Base-by-base conservation (phyloP, 2,888 invertebrate genomes). In the Pristionchus mayeri region DNA sequence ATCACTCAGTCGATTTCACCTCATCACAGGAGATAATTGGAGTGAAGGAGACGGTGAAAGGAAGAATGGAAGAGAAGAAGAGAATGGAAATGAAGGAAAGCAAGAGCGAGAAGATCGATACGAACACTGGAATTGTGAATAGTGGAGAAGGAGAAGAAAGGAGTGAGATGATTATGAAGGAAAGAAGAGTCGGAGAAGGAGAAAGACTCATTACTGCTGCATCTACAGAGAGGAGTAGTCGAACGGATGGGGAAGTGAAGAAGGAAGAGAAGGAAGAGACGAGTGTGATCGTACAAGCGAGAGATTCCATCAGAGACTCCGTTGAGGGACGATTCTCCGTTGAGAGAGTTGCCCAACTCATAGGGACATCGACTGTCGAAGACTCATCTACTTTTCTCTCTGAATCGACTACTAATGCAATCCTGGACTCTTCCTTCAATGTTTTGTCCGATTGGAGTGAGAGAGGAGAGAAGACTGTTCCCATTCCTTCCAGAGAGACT, bases 201-300 rank as follows among this genome's bases (percentile, higher is more conserved):
- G 71, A 44, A 40, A 71, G 24, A 24, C 21, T 71, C 30, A 44
- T 24, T n/a, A 44, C 71, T 11, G n/a, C 24, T 6, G 71, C 40
- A 13, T 24, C 71, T 6, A 71, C 44, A 16, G 71, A 71, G 24
- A 44, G 40, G 44, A 44, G 2, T 1, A 71, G 71, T 44, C 40
- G 40, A 44, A 9, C 37, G 24, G 71, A 71, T 24, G 40, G 40
- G 24, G 71, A 71, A 71, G n/a, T 71, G 24, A 71, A 71, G 71
- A 71, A 44, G 24, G 71, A 71, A 71, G 71, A 71, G 71, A 71
- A 44, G 24, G 71, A 44, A 44, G 71, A 71, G n/a, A 71, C 71
- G 11, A 71, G 40, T 37, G 71, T 44, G 21, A 71, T 71, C 18
- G 40, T 71, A n/a, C n/a, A 13, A 40, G 71, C 44, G 24, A 71